Conservation (phyloP, 2,888 invertebrate species). For the Dinocampus coccinellae region DNA sequence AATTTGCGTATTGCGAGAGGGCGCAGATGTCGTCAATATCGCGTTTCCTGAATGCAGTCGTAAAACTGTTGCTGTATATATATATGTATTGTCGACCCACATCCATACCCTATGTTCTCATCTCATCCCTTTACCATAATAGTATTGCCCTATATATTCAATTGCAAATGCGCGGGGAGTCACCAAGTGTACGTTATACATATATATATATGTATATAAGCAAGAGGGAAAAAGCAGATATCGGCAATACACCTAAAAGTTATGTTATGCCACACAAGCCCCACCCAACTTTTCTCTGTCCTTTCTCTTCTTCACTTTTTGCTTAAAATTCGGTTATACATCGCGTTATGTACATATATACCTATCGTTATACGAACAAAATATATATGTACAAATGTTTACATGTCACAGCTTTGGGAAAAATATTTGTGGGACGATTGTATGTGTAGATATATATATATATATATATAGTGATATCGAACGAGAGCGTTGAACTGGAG, state of each 20-base stretch:
- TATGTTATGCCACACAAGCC: neutral
- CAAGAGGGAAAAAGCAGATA: neutral
- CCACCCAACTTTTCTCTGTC: neutral
- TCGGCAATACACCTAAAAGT: neutral
- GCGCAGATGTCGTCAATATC: constrained; percentile 11
- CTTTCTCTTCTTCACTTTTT: neutral
- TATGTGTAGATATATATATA: neutral
- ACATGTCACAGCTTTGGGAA: constrained; percentile 13
- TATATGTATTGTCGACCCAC: neutral
- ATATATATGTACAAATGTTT: constrained; percentile 33
- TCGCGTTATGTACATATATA: neutral
- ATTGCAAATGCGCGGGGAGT: neutral
- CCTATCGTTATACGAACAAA: constrained; percentile 22
- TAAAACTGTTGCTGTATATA: neutral
- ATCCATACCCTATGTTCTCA: neutral
- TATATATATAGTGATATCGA: constrained; percentile 5
- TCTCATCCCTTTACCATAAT: constrained; percentile 1
- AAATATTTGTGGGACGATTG: constrained; percentile 13
- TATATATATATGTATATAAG: neutral
- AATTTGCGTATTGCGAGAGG: constrained; percentile 10
- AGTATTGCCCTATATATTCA: neutral
- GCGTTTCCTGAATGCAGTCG: constrained; percentile 2
- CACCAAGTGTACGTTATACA: too few species aligned
- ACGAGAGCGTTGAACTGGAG: too few species aligned
- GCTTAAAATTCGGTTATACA: neutral